Evolutionary conservation across 2,888 invertebrate genomes (phyloP), one percentile per base, ranked within the genome.

Genomic region (Campaea margaritaria): DNA sequence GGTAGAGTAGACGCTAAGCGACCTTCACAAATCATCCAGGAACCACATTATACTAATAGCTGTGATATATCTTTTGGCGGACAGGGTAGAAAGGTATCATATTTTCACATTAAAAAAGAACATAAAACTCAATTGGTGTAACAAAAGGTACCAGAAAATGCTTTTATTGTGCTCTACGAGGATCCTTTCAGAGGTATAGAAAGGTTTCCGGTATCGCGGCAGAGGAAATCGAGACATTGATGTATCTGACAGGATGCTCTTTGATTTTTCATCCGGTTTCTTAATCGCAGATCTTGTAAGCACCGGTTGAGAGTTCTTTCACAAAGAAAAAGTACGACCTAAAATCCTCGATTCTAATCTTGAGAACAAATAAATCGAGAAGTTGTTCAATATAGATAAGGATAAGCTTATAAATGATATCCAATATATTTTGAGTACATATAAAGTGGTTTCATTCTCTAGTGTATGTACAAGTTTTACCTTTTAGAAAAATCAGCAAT

Each of bases 11-110:
- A 46, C 36, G 44, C 4, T 36, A 31, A 39, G 36, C 34, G 53
- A 34, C 65, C 54, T 57, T 57, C 62, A 64, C 60, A 68, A 66
- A 66, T 64, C 62, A 66, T 60, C 62, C 50, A 10, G 48, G 60
- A 45, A 66, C 39, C 56, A 46, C 58, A 49, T 68, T 68, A 62
- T 48, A 60, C 58, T 51, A 58, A 60, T 56, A 57, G 49, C 47
- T 3, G 62, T 50, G 39, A 52, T 54, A 62, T 59, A 60, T 63
- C 51, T 47, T 46, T 39, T 39, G 11, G 43, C 36, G 46, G 39
- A 21, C 59, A 31, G 51, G 47, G 50, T 55, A 39, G 39, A 51
- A 48, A 48, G 38, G 43, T 31, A 55, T 55, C 54, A 54, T 54
- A 50, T 54, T 60, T 59, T 56, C 16, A 52, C 13, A 56, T 61